Conservation (phyloP, 2,797 vertebrate genomes). For the Poecile montanus region DNA sequence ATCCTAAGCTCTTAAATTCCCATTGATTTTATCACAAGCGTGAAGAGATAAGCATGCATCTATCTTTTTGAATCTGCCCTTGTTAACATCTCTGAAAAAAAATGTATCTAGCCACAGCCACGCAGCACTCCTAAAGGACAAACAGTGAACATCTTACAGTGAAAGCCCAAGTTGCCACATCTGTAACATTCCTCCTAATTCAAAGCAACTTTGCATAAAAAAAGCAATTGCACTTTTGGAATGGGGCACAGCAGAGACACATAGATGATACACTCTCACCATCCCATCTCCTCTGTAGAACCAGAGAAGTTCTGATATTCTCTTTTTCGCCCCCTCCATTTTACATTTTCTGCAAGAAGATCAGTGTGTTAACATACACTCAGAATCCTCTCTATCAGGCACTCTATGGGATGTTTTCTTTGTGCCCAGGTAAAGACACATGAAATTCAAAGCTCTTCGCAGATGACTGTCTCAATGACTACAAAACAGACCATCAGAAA, state of each 20-base stretch:
- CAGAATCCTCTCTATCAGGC: not conserved
- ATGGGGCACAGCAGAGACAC: not conserved
- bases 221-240: not conserved
- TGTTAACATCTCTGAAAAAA: slow-evolving; percentile 5
- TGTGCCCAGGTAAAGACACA: not conserved
- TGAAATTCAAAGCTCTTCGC: not conserved
- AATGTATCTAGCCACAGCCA: not conserved
- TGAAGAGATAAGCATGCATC: slow-evolving; percentile 32
- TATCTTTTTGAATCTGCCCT: slow-evolving; percentile 41
- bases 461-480: not conserved
- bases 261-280: not conserved
- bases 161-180: not conserved
- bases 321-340: not conserved
- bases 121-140: not conserved
- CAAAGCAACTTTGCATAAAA: not conserved
- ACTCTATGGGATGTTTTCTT: not conserved
- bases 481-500: not conserved
- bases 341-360: slow-evolving; percentile 7
- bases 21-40: slow-evolving; percentile 41
- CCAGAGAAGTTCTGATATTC: not conserved
- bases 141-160: not conserved
- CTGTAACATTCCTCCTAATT: not conserved
- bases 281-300: not conserved
- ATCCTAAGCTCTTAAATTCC: slow-evolving; percentile 54
- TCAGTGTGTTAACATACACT: not conserved